phyloP scores from a whole-genome alignment of 2,888 invertebrate genomes.

The Smittia sp. region DNA sequence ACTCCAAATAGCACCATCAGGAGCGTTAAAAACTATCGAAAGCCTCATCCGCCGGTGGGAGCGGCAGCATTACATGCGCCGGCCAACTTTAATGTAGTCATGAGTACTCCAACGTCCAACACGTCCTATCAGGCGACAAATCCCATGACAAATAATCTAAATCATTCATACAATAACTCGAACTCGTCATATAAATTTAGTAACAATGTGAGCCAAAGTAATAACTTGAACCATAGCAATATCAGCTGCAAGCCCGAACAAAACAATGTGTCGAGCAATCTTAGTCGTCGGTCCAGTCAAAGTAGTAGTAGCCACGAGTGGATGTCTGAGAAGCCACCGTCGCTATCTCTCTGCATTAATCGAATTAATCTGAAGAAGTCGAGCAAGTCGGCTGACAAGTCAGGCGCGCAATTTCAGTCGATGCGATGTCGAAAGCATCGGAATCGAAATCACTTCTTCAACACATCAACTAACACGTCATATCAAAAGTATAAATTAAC shows the following conservation, averaged over 20 bases:
- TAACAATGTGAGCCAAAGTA: slow-evolving; percentile 39
- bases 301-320: slow-evolving; percentile 31
- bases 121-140: slow-evolving; percentile 21
- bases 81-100: slow-evolving; percentile 26
- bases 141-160: slow-evolving; percentile 37
- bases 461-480: slow-evolving; percentile 29
- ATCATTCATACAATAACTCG: slow-evolving; percentile 27
- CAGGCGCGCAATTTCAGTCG: slow-evolving; percentile 30
- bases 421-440: slow-evolving; percentile 38
- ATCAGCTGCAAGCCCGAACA: neutral
- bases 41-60: slow-evolving; percentile 33
- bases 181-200: slow-evolving; percentile 29
- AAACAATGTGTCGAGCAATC: slow-evolving; percentile 4
- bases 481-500: slow-evolving; percentile 38
- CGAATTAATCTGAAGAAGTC: slow-evolving; percentile 31
- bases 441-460: slow-evolving; percentile 35
- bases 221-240: slow-evolving; percentile 25
- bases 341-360: slow-evolving; percentile 37
- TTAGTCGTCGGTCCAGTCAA: slow-evolving; percentile 29
- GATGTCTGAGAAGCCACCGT: slow-evolving; percentile 37
- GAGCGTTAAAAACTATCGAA: slow-evolving; percentile 36
- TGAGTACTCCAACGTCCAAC: slow-evolving; percentile 23
- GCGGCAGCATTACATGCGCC: neutral
- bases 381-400: slow-evolving; percentile 15
- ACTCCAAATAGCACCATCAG: slow-evolving; percentile 37